Percentiles rank a stretch among this genome's conserved stretches.
phyloP scores from a whole-genome alignment of 30 jellyfish, hydroid and myxozoan species.

The Clytia hemisphaerica region DNA sequence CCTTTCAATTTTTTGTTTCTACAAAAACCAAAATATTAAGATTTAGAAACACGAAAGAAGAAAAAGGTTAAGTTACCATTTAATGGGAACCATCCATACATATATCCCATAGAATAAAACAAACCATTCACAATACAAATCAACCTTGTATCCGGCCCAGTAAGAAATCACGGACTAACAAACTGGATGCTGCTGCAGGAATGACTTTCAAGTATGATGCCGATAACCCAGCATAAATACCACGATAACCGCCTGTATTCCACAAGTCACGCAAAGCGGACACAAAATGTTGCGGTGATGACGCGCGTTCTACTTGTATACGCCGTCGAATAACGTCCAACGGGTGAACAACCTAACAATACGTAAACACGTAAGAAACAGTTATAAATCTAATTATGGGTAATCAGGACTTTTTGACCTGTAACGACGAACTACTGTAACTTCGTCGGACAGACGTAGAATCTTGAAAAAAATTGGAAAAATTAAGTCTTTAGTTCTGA shows the following conservation, averaged over 20 bases:
- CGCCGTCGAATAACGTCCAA: conserved; percentile 76
- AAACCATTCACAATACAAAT: no score
- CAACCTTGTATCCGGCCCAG: conserved; percentile 56
- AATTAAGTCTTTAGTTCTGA: no score
- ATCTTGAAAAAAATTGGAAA: no score
- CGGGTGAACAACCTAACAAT: conserved; percentile 66
- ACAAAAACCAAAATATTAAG: no score
- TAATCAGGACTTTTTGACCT: not conserved
- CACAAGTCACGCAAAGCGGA: conserved; percentile 33
- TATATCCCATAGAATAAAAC: no score
- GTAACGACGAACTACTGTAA: not conserved
- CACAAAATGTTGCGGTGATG: conserved; percentile 15
- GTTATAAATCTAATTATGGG: not conserved
- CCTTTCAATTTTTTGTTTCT: no score
- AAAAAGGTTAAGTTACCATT: no score
- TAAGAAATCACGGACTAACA: conserved; percentile 63
- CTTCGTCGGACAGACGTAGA: not conserved
- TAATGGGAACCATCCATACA: no score
- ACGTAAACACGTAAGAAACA: not conserved
- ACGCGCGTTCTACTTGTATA: conserved; percentile 59
- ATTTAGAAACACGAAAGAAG: no score
- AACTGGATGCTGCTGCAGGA: conserved; percentile 74
- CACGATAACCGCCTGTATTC: conserved; percentile 54
- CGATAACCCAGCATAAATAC: conserved; percentile 70
- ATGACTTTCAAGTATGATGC: conserved; percentile 79